These are phyloP conservation scores for Pomatostomus ruficeps DNA, from an alignment of 2,113 vertebrate species.

Conservation along the genomic window DNA sequence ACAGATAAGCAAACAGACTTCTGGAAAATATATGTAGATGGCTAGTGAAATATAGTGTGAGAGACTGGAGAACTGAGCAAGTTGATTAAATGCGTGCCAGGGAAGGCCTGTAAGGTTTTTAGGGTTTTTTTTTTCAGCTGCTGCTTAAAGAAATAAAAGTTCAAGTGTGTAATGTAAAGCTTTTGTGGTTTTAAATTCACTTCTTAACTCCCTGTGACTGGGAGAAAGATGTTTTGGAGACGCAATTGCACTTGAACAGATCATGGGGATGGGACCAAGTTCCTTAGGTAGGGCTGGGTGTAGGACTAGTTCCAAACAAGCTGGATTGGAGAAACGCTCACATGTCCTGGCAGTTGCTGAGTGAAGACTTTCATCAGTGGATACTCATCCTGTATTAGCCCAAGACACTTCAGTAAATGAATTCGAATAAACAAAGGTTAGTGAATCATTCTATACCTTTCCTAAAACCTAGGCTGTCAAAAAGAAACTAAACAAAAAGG, in stretches of 20 bases:
- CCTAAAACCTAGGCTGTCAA: neutral
- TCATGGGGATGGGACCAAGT: accelerated
- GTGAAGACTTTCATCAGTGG: neutral
- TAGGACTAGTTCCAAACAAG: neutral
- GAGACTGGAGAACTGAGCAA: neutral
- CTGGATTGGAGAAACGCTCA: neutral
- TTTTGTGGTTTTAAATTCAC: neutral
- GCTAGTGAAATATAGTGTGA: neutral
- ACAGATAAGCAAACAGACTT: neutral
- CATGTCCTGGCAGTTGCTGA: neutral
- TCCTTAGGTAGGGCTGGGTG: neutral
- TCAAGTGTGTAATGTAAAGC: neutral
- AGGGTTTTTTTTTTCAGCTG: neutral
- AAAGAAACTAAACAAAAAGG: neutral
- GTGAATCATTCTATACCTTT: neutral
- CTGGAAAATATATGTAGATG: neutral
- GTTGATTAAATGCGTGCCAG: neutral
- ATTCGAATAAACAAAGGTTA: neutral
- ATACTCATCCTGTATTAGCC: neutral
- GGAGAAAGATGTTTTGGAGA: neutral
- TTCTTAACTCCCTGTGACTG: neutral
- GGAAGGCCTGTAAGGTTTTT: neutral
- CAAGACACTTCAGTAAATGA: neutral
- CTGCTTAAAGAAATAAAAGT: neutral
- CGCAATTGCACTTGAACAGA: neutral